Base-by-base conservation (phyloP, 64 coral and sea anemone species). In the Stichodactyla helianthus region DNA sequence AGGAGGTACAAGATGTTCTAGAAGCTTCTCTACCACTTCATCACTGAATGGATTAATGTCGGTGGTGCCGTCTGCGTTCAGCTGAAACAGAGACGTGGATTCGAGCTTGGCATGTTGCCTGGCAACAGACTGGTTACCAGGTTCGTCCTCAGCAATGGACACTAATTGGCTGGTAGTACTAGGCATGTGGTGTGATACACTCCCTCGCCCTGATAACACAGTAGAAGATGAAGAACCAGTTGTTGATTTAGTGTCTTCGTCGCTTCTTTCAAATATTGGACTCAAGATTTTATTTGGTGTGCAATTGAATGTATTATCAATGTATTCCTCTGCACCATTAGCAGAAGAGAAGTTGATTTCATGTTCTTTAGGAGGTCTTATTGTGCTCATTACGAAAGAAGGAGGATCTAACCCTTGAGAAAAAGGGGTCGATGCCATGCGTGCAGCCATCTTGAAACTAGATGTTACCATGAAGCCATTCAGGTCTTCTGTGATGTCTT, bases 261-360 rank as follows among this genome's bases (percentile, higher is more conserved):
- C 87, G 25, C 95, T 98, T 54, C 92, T 82, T 26, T 98, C 95
- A n/a, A 98, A 89, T 60, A 98, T 98, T 6, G 95, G 95, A 77
- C 95, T 98, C 83, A 98, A 52, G 26, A 89, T 81, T 51, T 98
- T 67, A 78, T 88, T 89, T 65, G 94, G 94, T 3, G 94, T 89
- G 35, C 91, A 97, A 4, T 65, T 63, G 26, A 97, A 97, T 53
- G 82, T 89, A n/a, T 76, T 52, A 17, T 54, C 31, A 9, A 82
- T 26, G 44, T 95, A 89, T 15, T 15, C 79, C 71, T 52, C 60
- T 0, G 60, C 17, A 5, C 23, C 19, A 28, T 56, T 55, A 8
- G 65, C 51, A 20, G 87, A 58, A 5, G 74, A 51, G 23, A 62
- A 79, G 6, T 74, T 54, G 13, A 26, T n/a, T 44, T 67, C 79